A percentile compares a stretch with the other conserved stretches of the same genome.
Evolutionary conservation across 2,113 vertebrate genomes (phyloP).

Genomic region (Urocitellus parryii): DNA sequence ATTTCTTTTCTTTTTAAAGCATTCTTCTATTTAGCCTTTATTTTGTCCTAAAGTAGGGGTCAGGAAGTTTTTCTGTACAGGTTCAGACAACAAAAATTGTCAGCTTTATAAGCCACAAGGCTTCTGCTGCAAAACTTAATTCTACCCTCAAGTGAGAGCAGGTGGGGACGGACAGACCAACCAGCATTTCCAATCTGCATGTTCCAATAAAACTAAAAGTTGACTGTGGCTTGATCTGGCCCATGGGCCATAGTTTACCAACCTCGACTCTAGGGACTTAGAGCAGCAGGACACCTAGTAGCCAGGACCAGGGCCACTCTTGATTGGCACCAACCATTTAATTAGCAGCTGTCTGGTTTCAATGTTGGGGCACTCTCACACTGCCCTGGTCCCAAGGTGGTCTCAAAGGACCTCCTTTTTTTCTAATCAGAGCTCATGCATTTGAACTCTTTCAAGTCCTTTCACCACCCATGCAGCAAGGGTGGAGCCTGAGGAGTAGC

Average conservation of each 20-base stretch:
- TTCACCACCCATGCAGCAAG: not conserved
- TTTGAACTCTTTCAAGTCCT: not conserved
- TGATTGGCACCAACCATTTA: not conserved
- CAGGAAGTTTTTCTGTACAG: not conserved
- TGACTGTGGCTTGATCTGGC: not conserved
- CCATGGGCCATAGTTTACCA: not conserved
- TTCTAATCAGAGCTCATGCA: not conserved
- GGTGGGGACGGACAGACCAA: not conserved
- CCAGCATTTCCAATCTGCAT: accelerated
- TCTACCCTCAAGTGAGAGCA: not conserved
- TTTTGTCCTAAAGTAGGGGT: not conserved
- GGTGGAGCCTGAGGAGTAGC: not conserved
- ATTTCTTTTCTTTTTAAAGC: not conserved
- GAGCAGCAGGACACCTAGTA: not conserved
- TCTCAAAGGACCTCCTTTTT: not conserved
- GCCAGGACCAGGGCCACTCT: not conserved
- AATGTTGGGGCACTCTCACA: not conserved
- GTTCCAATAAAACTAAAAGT: not conserved
- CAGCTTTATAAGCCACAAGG: not conserved
- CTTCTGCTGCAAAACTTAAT: not conserved
- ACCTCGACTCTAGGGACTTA: not conserved
- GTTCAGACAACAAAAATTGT: not conserved
- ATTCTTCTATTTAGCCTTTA: not conserved
- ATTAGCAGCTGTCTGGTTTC: not conserved
- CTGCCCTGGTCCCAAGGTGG: not conserved